Base-by-base conservation (phyloP, 1,140 invertebrate species). In the Zaprionus gabonicus region DNA sequence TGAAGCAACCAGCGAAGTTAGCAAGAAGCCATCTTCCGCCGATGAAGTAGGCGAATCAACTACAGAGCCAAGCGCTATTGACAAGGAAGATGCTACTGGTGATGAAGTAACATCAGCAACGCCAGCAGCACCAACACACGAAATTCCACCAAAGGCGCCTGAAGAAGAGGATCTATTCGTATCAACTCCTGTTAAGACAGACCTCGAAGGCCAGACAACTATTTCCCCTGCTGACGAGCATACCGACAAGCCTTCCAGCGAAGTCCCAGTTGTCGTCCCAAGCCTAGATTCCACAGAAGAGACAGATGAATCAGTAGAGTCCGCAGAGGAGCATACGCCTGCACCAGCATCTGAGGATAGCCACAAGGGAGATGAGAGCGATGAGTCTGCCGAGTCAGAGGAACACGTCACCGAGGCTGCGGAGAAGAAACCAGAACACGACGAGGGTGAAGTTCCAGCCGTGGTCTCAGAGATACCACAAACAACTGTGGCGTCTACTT, bases 241-340 rank as follows among this genome's bases (percentile, higher is more conserved):
- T 20, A 58, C 71, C 9, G 55, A 41, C 53, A 65, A 71, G 20
- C 74, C 78, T 53, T 58, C 82, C 10, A 81, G 81, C 15, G 46
- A 41, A 9, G 78, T 64, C 38, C 74, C 81, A 46, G 49, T 38
- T 20, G 76, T 91, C 44, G 53, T 65, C 4, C 73, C 86, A 13
- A 81, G 82, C 67, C 63, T 90, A 38, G 90, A 91, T 12, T 92
- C 91, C 23, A 74, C 64, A 6, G 91, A 92, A 53, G 91, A 90
- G 20, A 70, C 41, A n/a, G 91, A 78, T 10, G 81, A 82, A 31
- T 91, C 91, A 36, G 73, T 79, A 3, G 91, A 92, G 62, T 92
- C 88, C 1, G 88, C 91, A 62, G 91, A 92, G 71, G 91, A 91
- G 20, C 73, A 75, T 10, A 63, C 73, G 17, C 25, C 78, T 46